A percentile compares a stretch with the other conserved stretches of the same genome.
Conservation (phyloP, 2,888 invertebrate genomes). For the Lordiphosa fenestrarum region DNA sequence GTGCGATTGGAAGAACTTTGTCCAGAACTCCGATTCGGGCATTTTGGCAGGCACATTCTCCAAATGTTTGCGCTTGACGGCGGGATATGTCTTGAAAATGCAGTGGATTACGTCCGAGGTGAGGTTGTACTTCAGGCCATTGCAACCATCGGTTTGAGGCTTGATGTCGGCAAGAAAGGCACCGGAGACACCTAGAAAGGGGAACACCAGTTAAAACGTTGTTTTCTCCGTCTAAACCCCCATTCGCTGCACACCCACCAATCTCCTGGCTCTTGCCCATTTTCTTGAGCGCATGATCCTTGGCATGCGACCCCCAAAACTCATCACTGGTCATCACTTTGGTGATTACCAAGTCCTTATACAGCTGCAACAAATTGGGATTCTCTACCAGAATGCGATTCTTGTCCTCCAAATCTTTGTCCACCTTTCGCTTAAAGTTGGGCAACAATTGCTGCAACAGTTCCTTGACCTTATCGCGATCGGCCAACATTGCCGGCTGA, state of each 20-base stretch:
- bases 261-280: slow-evolving; percentile 90
- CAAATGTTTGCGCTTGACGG: slow-evolving; percentile 96
- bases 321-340: slow-evolving; percentile 98
- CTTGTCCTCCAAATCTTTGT: slow-evolving; percentile 94
- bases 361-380: slow-evolving; percentile 94
- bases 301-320: slow-evolving; percentile 97
- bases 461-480: slow-evolving; percentile 96
- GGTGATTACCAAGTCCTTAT: slow-evolving; percentile 97
- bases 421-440: slow-evolving; percentile 95
- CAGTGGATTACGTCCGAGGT: slow-evolving; percentile 98
- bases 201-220: background rate
- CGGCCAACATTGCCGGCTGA: slow-evolving; percentile 89
- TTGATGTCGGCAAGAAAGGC: slow-evolving; percentile 95
- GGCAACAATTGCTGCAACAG: slow-evolving; percentile 94
- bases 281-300: slow-evolving; percentile 87
- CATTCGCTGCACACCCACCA: slow-evolving; percentile 81
- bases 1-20: slow-evolving; percentile 99
- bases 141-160: slow-evolving; percentile 97
- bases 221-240: background rate
- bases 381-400: slow-evolving; percentile 94
- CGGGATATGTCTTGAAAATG: slow-evolving; percentile 99
- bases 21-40: slow-evolving; percentile 99
- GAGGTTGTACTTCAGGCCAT: slow-evolving; percentile 97
- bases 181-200: slow-evolving; percentile 84
- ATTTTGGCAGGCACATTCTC: slow-evolving; percentile 98